These are phyloP conservation scores for Zosterops borbonicus DNA, from an alignment of 2,113 vertebrate species.

Conservation along the genomic window DNA sequence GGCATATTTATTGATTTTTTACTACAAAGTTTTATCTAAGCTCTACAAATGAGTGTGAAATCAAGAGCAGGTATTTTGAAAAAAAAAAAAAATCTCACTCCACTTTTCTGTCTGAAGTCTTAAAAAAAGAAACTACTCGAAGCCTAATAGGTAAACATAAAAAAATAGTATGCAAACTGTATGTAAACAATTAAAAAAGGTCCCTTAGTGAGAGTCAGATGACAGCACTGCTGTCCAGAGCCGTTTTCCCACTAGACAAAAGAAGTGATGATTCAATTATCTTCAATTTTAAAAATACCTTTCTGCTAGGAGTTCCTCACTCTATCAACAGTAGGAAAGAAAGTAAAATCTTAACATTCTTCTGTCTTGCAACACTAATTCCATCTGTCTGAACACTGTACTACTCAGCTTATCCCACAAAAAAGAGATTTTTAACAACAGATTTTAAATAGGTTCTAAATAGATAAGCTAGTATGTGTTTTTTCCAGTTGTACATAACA, in stretches of 20 bases:
- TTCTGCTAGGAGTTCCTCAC: background rate
- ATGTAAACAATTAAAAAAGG: background rate
- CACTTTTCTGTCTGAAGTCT: background rate
- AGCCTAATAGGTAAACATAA: background rate
- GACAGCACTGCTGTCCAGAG: background rate
- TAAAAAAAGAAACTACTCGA: background rate
- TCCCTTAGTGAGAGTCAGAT: background rate
- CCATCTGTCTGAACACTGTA: background rate
- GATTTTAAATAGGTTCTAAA: background rate
- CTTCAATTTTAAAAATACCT: background rate
- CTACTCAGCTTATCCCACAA: background rate
- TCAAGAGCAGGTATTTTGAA: background rate
- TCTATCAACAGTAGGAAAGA: background rate
- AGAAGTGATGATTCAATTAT: background rate
- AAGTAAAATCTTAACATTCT: background rate
- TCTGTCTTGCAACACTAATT: background rate
- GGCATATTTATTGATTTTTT: background rate
- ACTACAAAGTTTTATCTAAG: background rate
- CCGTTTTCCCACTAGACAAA: background rate
- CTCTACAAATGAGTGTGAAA: background rate
- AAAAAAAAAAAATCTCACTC: background rate
- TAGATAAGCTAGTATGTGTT: background rate
- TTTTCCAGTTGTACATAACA: background rate
- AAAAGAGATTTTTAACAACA: background rate
- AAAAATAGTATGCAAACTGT: background rate